Percentiles rank a stretch among this genome's conserved stretches.
phyloP scores from a whole-genome alignment of 2,888 invertebrate species.

The Plutella xylostella region DNA sequence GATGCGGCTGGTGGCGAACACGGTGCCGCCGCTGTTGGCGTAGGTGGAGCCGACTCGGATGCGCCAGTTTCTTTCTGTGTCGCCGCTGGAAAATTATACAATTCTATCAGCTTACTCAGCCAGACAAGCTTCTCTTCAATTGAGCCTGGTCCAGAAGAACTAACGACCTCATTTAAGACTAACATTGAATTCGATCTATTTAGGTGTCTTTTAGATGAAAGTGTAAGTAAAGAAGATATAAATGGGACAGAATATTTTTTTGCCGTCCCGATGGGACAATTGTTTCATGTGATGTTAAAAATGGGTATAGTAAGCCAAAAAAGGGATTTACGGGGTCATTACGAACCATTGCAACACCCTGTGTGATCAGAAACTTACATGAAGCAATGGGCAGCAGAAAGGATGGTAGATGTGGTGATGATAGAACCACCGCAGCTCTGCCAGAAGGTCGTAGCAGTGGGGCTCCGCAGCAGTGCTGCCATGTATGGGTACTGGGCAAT shows the following conservation, averaged over 20 bases:
- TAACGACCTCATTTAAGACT: not conserved
- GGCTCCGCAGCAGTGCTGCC: slow-evolving; percentile 22
- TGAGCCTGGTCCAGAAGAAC: not conserved
- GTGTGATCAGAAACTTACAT: too few species aligned
- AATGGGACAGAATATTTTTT: too few species aligned
- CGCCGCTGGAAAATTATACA: slow-evolving; percentile 12
- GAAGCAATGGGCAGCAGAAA: slow-evolving; percentile 29
- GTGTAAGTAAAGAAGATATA: not conserved
- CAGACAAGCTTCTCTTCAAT: not conserved
- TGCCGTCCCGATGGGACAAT: too few species aligned
- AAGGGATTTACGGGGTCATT: too few species aligned
- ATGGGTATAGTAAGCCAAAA: too few species aligned
- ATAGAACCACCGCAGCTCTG: slow-evolving; percentile 28
- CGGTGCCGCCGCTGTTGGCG: slow-evolving; percentile 30
- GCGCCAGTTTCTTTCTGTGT: slow-evolving; percentile 24
- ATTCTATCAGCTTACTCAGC: not conserved
- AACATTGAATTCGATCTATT: not conserved
- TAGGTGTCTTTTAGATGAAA: not conserved
- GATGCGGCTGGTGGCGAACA: slow-evolving; percentile 19
- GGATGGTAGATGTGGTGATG: slow-evolving; percentile 24
- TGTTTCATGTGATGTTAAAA: too few species aligned
- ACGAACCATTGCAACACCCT: too few species aligned
- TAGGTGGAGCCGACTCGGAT: slow-evolving; percentile 31
- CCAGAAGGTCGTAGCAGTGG: slow-evolving; percentile 15
- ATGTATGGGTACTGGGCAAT: slow-evolving; percentile 25